A percentile compares a stretch with the other conserved stretches of the same genome.
Conservation (phyloP, 2,888 invertebrate species). For the Parthenolecanium corni region DNA sequence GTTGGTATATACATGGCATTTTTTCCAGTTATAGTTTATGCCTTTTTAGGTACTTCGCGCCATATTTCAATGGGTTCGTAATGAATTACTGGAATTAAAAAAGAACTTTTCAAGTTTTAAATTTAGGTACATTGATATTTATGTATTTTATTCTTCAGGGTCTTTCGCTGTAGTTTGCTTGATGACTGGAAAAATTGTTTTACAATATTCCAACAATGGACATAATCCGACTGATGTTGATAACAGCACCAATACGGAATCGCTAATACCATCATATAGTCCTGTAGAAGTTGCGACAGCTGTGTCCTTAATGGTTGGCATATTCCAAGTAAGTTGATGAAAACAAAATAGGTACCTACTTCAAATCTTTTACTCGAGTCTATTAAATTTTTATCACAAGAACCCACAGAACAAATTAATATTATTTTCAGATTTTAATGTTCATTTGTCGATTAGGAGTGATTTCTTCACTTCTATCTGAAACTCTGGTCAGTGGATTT, state of each 20-base stretch:
- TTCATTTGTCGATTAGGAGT: constrained; percentile 50
- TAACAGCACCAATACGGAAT: background rate
- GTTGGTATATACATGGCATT: constrained; percentile 80
- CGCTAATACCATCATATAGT: constrained; percentile 36
- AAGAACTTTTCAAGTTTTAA: background rate
- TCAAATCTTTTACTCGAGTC: too few relatives aligned
- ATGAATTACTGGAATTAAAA: background rate
- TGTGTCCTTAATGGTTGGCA: constrained; percentile 62
- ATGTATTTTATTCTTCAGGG: constrained; percentile 36
- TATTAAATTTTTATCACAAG: too few relatives aligned
- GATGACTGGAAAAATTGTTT: constrained; percentile 76
- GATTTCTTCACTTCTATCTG: constrained; percentile 62
- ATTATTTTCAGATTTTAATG: constrained; percentile 54
- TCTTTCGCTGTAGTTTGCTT: constrained; percentile 80
- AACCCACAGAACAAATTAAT: too few relatives aligned
- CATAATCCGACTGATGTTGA: background rate
- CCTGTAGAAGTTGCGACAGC: constrained; percentile 62
- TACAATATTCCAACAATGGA: constrained; percentile 39
- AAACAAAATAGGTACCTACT: background rate
- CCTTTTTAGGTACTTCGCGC: constrained; percentile 49
- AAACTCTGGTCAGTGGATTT: constrained; percentile 74
- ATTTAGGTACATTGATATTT: background rate
- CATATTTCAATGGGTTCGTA: constrained; percentile 53
- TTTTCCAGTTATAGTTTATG: constrained; percentile 76
- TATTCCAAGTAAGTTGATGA: constrained; percentile 51